phyloP scores from a whole-genome alignment of 2,113 vertebrate species.

The Glareola pratincola region DNA sequence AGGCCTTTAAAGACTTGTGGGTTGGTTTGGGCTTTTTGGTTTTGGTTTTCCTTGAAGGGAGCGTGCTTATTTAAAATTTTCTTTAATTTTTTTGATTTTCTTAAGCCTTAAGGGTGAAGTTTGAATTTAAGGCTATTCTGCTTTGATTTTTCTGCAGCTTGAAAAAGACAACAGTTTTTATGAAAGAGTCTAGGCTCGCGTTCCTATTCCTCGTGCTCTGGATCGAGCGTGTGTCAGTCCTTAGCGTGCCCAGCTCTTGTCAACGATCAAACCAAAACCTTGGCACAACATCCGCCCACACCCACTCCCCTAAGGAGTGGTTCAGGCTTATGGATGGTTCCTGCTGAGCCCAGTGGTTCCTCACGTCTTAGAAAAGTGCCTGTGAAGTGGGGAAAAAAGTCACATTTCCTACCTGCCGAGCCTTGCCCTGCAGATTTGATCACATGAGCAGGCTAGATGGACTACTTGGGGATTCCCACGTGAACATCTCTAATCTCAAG shows the following conservation, averaged over 20 bases:
- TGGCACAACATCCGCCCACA: rapidly evolving
- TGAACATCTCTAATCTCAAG: background rate
- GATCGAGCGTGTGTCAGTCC: background rate
- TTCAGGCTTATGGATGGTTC: background rate
- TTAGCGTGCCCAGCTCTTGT: rapidly evolving
- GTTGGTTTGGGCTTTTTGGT: background rate
- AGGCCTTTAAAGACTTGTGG: background rate
- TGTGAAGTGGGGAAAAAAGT: background rate
- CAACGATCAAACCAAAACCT: background rate
- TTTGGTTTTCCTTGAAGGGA: background rate
- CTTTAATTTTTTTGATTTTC: background rate
- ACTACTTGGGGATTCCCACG: rapidly evolving
- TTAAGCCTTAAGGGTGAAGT: background rate
- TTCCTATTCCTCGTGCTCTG: background rate
- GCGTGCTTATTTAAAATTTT: background rate
- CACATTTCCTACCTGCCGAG: background rate
- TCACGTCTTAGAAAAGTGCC: background rate
- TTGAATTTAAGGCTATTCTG: background rate
- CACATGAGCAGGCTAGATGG: background rate
- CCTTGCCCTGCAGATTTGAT: background rate
- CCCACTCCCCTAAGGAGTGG: rapidly evolving
- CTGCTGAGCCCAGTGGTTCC: background rate
- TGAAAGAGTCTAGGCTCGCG: rapidly evolving
- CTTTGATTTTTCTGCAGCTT: background rate
- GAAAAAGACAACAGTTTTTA: rapidly evolving